Percentiles rank a stretch among this genome's conserved stretches.
These are phyloP conservation scores for Drosophila simulans DNA, from an alignment of 1,140 invertebrate genomes.

Conservation along the genomic window DNA sequence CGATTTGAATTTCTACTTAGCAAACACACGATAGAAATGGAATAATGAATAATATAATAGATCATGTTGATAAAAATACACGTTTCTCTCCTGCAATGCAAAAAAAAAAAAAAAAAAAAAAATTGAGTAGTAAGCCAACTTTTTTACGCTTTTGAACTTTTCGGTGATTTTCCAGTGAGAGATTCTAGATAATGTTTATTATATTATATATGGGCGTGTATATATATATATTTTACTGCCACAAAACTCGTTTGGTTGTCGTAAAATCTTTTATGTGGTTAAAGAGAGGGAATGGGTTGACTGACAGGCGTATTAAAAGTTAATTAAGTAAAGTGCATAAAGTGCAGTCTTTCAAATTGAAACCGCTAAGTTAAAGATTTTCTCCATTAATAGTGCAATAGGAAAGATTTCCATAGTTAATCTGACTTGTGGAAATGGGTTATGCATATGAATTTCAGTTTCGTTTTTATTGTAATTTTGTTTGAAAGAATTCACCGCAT, in stretches of 20 bases:
- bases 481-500: constrained; percentile 51
- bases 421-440: background rate
- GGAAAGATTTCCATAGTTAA: background rate
- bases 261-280: constrained; percentile 24
- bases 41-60: constrained; percentile 41
- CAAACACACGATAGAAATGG: constrained; percentile 24
- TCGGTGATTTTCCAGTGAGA: constrained; percentile 60
- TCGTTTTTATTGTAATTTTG: constrained; percentile 29
- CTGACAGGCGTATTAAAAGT: constrained; percentile 29
- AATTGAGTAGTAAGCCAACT: background rate
- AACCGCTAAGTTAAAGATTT: too few species aligned
- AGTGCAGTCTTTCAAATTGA: background rate
- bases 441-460: constrained; percentile 13
- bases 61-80: constrained; percentile 26
- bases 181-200: constrained; percentile 55
- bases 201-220: constrained; percentile 21
- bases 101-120: background rate
- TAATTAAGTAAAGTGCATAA: constrained; percentile 30
- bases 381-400: too few species aligned
- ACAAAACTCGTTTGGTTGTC: constrained; percentile 54
- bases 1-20: constrained; percentile 48
- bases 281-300: background rate
- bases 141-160: constrained; percentile 25
- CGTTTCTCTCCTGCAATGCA: constrained; percentile 11
- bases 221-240: constrained; percentile 27